Evolutionary conservation across 2,113 vertebrate species (phyloP), one percentile per base, ranked within the genome.

Genomic region (Dipodomys spectabilis): DNA sequence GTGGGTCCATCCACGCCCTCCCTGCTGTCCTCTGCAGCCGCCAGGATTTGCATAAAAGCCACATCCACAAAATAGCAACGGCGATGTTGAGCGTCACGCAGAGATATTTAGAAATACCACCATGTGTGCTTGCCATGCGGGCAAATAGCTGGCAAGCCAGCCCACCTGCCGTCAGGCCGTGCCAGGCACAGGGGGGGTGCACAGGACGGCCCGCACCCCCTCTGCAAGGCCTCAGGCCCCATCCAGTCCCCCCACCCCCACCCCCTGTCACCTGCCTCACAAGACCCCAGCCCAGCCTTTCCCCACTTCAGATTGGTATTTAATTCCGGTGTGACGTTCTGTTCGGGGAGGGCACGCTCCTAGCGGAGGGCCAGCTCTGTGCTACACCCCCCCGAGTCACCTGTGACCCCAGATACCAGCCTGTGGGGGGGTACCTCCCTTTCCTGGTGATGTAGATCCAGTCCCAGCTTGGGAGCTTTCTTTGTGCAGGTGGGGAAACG

Each of bases 81-180:
- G 96, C 86, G 97, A 96, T 96, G 96, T 97, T 97, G 96, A 95
- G 95, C 95, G 96, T 96, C 95, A 97, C 96, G 95, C 94, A 88
- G 94, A 97, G 95, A 97, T 97, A 97, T 97, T 97, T 97, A 96
- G 97, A 97, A 97, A 97, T 97, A 96, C 96, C 95, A 96, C 95
- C 95, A 96, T 96, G 97, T 96, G 95, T 97, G 97, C 97, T 96
- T 97, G 96, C 97, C 97, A 97, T 97, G 96, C 96, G 96, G 96
- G 91, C 97, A 97, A 97, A 97, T 96, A 97, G 95, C 96, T 97
- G 96, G 95, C 97, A 93, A 13, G 53, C 53, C 39, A 39, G 39
- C 5, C 39, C 39, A 5, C 39, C 39, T 5, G 39, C 39, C 39
- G 39, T 90, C 95, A 97, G 92, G 28, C 92, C 94, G 96, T 94